Base-by-base conservation (phyloP, 1,140 invertebrate genomes). In the Eriosoma lanigerum region DNA sequence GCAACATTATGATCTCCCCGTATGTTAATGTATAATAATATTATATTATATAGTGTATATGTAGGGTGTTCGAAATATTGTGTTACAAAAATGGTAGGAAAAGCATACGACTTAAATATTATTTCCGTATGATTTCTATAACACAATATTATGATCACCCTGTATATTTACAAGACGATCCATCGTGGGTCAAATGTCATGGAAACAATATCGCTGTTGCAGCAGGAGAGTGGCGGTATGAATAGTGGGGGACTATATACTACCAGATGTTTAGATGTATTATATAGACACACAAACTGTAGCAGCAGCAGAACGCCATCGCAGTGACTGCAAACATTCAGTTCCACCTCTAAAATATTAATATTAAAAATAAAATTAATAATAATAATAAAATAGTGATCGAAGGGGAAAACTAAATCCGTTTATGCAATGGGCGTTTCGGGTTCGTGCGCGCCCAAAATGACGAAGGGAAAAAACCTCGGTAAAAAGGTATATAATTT, bases 381-480 rank as follows among this genome's bases (percentile, higher is more conserved):
- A 64, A 64, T 64, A 68, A 46, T 68, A 68, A 68, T 46, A 46
- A 46, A 68, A 75, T 75, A 75, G 48, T 75, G 52, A 56, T 56
- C 58, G 72, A 75, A 75, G 29, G 48, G 52, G 72, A 21, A 38
- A 66, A 56, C 24, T 72, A 72, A 72, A 72, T 72, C 24, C 68
- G 48, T 72, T 72, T 72, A 72, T 12, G 21, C 48, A 52, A 72
- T 52, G 21, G 46, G 68, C 68, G 48, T 72, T 72, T 72, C 66
- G 66, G 48, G 66, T 50, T 70, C 38, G 24, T 46, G 66, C 46
- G 44, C 46, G 21, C 21, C 24, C 46, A 38, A 64, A 64, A 64
- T 29, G 29, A 21, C 32, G 10, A 38, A 17, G 6, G 60, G 12
- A 44, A 64, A 58, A 64, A 64, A 38, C 32, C 32, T 64, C 62